phyloP scores from a whole-genome alignment of 2,797 vertebrate genomes.

The Taenioides sp. region DNA sequence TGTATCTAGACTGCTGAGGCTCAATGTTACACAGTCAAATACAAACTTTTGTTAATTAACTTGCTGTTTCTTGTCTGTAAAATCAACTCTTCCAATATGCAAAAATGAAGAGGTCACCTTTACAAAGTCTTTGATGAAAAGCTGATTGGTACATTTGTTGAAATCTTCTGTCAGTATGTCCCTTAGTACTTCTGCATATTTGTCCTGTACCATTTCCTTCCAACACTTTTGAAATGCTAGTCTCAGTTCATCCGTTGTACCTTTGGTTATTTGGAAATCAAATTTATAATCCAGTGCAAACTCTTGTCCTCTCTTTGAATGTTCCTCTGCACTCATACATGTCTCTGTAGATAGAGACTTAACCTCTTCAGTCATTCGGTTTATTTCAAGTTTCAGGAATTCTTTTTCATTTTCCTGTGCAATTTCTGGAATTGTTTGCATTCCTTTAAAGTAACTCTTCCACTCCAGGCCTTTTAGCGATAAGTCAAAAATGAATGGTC shows the following conservation, averaged over 20 bases:
- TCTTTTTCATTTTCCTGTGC: conserved; percentile 30
- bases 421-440: conserved; percentile 30
- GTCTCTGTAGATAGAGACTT: conserved; percentile 27
- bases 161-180: conserved; percentile 58
- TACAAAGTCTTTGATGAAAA: conserved; percentile 47
- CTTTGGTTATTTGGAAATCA: conserved; percentile 18
- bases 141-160: conserved; percentile 42
- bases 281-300: conserved; percentile 39
- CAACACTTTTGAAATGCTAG: conserved; percentile 49
- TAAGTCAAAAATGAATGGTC: conserved; percentile 16
- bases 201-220: conserved; percentile 52
- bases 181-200: conserved; percentile 48
- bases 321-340: conserved; percentile 12
- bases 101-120: conserved; percentile 34
- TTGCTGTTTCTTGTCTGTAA: conserved; percentile 19
- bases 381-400: conserved; percentile 15
- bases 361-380: conserved; percentile 14
- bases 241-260: conserved; percentile 28
- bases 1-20: no score
- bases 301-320: conserved; percentile 32
- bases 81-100: conserved; percentile 52
- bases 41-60: neutral
- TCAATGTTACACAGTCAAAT: neutral
- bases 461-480: conserved; percentile 28
- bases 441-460: conserved; percentile 45